Base-by-base conservation (phyloP, 2,888 invertebrate species). In the Diplolepis rosae region DNA sequence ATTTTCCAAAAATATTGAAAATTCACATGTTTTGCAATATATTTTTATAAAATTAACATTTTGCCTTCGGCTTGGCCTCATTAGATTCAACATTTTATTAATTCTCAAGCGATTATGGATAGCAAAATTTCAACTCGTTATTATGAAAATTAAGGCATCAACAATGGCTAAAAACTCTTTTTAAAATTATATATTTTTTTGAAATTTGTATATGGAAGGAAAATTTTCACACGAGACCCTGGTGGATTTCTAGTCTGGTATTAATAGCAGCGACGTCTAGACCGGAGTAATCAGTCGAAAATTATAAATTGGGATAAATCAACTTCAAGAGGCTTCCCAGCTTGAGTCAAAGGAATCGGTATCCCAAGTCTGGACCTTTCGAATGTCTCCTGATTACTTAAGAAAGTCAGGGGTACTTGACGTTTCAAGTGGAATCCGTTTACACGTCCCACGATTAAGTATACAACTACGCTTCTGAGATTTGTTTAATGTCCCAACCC, bases 361-460 rank as follows among this genome's bases (percentile, higher is more conserved):
- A 80, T 79, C 71, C 68, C 72, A 73, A 61, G 24, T 24, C 24
- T 39, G 35, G 74, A 72, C 72, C 80, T 75, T 76, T 79, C 70
- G 73, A 79, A 79, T 79, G 80, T 76, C 76, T 76, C 79, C 77
- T 78, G 83, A 80, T 80, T 78, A 77, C 78, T 79, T 79, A 77
- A 74, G 78, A 77, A 77, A 73, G 76, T 74, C 81, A 78, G 79
- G 81, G 81, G 74, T 79, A 79, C 83, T 82, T 83, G 80, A 83
- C 78, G 78, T 80, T 84, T 84, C 84, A 79, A 85, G 84, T 84
- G 83, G 80, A 71, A 73, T 79, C 65, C 85, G 84, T 87, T 87
- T 86, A 85, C 84, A 80, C 80, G 79, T 76, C 75, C 73, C 74
- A 68, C 80, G 79, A 82, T 81, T 80, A 15, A 54, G 69, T 71